These are phyloP conservation scores for Palythoa grandiflora DNA, from an alignment of 92 coral and sea anemone species.

Conservation along the genomic window DNA sequence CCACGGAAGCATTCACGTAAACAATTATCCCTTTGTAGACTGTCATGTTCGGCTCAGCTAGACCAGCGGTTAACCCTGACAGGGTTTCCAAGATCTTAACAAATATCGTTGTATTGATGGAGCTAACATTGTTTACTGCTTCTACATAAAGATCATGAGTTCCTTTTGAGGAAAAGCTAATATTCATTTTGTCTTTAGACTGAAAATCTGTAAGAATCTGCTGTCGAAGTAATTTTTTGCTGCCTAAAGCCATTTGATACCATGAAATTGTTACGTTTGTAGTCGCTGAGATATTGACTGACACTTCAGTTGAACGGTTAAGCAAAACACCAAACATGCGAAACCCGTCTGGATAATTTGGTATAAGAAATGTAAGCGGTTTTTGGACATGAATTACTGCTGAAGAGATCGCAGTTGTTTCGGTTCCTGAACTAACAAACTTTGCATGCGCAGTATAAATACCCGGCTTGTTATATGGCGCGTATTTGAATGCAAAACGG, in stretches of 20 bases:
- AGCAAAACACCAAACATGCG: slow-evolving; percentile 58
- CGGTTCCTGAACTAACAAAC: slow-evolving; percentile 42
- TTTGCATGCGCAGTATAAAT: slow-evolving; percentile 57
- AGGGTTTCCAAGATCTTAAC: slow-evolving; percentile 64
- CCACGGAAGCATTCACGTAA: slow-evolving; percentile 63
- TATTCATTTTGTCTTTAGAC: slow-evolving; percentile 54
- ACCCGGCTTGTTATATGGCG: slow-evolving; percentile 49
- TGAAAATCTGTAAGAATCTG: slow-evolving; percentile 20
- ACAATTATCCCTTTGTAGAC: slow-evolving; percentile 72
- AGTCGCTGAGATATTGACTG: slow-evolving; percentile 66
- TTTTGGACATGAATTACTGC: slow-evolving; percentile 54
- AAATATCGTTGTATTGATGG: slow-evolving; percentile 50
- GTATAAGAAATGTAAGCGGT: slow-evolving; percentile 47
- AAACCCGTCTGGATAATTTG: slow-evolving; percentile 67
- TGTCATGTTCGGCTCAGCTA: slow-evolving; percentile 35
- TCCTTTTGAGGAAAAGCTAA: slow-evolving; percentile 66
- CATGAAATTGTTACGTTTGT: slow-evolving; percentile 64
- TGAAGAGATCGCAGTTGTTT: slow-evolving; percentile 30
- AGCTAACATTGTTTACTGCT: slow-evolving; percentile 83
- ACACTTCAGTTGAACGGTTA: slow-evolving; percentile 48
- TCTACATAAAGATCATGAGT: slow-evolving; percentile 57
- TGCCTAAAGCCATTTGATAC: slow-evolving; percentile 29
- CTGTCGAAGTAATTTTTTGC: slow-evolving; percentile 7
- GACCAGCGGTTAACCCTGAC: slow-evolving; percentile 62
- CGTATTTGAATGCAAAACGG: slow-evolving; percentile 50